Base-by-base conservation (phyloP, 1,140 invertebrate genomes). In the Meloidogyne exigua region DNA sequence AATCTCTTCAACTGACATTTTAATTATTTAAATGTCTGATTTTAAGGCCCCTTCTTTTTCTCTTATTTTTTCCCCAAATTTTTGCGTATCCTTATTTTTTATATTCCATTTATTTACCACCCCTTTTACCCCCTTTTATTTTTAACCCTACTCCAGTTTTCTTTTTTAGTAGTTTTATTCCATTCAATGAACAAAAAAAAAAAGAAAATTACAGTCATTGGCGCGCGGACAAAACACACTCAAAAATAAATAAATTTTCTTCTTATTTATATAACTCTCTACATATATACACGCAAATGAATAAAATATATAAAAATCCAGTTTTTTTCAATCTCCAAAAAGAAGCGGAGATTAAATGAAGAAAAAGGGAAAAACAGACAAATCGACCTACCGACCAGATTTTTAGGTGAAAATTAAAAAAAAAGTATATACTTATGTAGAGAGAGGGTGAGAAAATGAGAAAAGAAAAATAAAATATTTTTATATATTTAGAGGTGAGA, bases 131-230 rank as follows among this genome's bases (percentile, higher is more conserved):
- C 18, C 15, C 44, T 49, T 42, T 49, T 15, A 4, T 57, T 57
- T n/a, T 9, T 18, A 57, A 57, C n/a, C 18, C 49, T 5, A 18
- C 49, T n/a, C 49, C 15, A 57, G n/a, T n/a, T n/a, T 18, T 49
- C 5, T n/a, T 57, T n/a, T n/a, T 18, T 39, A 39, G 36, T 39
- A 9, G 3, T 39, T 39, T 39, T 32, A 15, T 49, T 57, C 49
- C n/a, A 57, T n/a, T 57, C 49, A n/a, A n/a, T 57, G 49, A n/a
- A n/a, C n/a, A 57, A n/a, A 57, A 57, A 57, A n/a, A n/a, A 49
- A 57, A 57, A n/a, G 1, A 57, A 57, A 57, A 57, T 57, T 18
- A 57, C 49, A 57, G 49, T 57, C 49, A 57, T 57, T 57, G 15
- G 18, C n/a, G 49, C 49, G 49, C 49, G 49, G 49, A 5, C 49